Percentiles rank a stretch among this genome's conserved stretches.
phyloP scores from a whole-genome alignment of 2,113 vertebrate species.

The Aptenodytes patagonicus region DNA sequence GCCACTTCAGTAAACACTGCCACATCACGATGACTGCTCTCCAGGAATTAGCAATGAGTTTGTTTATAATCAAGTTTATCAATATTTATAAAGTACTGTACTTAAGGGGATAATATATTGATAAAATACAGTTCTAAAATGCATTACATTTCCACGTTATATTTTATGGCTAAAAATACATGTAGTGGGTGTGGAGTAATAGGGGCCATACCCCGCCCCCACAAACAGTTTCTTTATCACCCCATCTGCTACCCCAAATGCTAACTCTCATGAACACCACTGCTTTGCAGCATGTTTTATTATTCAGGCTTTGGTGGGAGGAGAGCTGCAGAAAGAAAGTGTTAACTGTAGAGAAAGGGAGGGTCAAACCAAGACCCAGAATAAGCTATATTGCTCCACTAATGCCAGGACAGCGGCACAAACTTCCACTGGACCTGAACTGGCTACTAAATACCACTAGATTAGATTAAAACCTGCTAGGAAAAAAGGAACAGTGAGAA shows the following conservation, averaged over 20 bases:
- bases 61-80: slow-evolving; percentile 65
- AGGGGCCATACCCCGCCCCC: slow-evolving; percentile 74
- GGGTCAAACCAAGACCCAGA: slow-evolving; percentile 56
- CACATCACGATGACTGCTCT: slow-evolving; percentile 48
- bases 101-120: slow-evolving; percentile 66
- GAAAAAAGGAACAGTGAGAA: slow-evolving; percentile 71
- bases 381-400: slow-evolving; percentile 48
- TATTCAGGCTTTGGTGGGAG: slow-evolving; percentile 76
- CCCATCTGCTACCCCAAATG: slow-evolving; percentile 84
- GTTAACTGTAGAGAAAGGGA: slow-evolving; percentile 74
- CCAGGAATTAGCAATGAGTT: slow-evolving; percentile 67
- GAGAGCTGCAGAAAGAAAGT: slow-evolving; percentile 77
- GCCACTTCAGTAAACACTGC: slow-evolving; percentile 34
- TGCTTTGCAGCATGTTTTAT: slow-evolving; percentile 80
- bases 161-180: slow-evolving; percentile 78
- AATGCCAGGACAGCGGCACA: slow-evolving; percentile 59
- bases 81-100: slow-evolving; percentile 69
- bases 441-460: slow-evolving; percentile 35
- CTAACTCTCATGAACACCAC: slow-evolving; percentile 78
- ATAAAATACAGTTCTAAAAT: slow-evolving; percentile 63
- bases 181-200: slow-evolving; percentile 67
- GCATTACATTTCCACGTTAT: slow-evolving; percentile 69
- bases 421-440: slow-evolving; percentile 31
- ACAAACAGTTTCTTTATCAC: slow-evolving; percentile 78
- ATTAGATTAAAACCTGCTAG: slow-evolving; percentile 67